Percentiles rank a stretch among this genome's conserved stretches.
phyloP scores from a whole-genome alignment of 2,113 vertebrate genomes.

The Petroica traversi region DNA sequence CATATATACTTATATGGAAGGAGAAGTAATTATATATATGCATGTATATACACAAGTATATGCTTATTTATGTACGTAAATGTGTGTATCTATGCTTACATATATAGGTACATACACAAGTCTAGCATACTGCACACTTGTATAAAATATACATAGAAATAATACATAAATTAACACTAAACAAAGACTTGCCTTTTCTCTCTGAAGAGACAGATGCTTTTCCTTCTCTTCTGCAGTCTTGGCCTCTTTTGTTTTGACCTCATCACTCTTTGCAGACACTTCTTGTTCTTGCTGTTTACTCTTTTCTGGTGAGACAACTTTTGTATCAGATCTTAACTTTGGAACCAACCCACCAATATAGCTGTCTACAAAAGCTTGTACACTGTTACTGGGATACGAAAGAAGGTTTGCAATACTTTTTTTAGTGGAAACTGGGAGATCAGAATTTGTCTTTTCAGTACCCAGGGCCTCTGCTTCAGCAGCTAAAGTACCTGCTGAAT shows the following conservation, averaged over 20 bases:
- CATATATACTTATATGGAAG: background rate
- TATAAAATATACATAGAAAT: background rate
- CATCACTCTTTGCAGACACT: constrained; percentile 64
- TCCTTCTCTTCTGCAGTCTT: constrained; percentile 82
- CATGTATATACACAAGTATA: background rate
- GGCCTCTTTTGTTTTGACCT: constrained; percentile 68
- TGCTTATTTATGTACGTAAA: background rate
- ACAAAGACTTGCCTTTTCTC: constrained; percentile 84
- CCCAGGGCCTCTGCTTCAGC: background rate
- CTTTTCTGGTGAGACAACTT: constrained; percentile 61
- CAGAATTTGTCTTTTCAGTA: constrained; percentile 2
- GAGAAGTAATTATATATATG: accelerated
- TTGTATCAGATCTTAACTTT: constrained; percentile 83
- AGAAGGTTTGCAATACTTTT: constrained; percentile 88
- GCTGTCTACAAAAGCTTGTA: constrained; percentile 92
- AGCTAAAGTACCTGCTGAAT: background rate
- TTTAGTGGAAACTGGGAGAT: constrained; percentile 73
- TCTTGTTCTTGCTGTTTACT: constrained; percentile 63
- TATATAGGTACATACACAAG: accelerated
- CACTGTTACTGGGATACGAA: constrained; percentile 84
- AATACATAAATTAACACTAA: background rate
- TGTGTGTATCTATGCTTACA: background rate
- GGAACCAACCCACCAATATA: constrained; percentile 90
- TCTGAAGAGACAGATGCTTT: constrained; percentile 84
- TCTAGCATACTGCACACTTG: accelerated